A percentile compares a stretch with the other conserved stretches of the same genome.
Conservation (phyloP, 2,113 vertebrate genomes). For the Alectura lathami region DNA sequence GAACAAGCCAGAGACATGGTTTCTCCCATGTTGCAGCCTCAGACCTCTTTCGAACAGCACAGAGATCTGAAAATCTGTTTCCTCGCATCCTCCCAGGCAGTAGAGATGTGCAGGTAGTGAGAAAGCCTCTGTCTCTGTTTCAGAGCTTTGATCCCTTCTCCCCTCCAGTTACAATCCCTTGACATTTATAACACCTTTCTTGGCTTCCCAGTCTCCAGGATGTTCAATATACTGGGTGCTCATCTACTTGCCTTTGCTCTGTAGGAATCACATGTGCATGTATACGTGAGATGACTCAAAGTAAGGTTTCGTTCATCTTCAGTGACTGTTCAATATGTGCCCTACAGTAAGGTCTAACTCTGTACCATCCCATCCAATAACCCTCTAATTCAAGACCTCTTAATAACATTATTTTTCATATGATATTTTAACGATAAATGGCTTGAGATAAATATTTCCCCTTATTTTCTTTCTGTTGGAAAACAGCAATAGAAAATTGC, state of each 20-base stretch:
- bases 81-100: background rate
- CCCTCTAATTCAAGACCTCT: background rate
- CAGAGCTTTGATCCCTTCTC: background rate
- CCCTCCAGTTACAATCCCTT: background rate
- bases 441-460: background rate
- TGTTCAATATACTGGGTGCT: background rate
- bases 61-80: background rate
- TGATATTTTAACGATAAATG: background rate
- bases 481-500: background rate
- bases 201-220: background rate
- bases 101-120: background rate
- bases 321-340: background rate
- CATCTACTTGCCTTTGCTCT: background rate
- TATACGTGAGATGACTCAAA: background rate
- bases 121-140: background rate
- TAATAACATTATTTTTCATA: background rate
- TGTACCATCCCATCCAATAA: background rate
- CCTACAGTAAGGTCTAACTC: background rate
- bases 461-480: background rate
- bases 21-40: background rate
- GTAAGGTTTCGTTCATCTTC: background rate
- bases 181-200: background rate
- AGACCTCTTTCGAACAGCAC: background rate
- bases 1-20: background rate
- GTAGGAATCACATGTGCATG: background rate